Conservation (phyloP, 2,888 invertebrate species). For the Macaria notata region DNA sequence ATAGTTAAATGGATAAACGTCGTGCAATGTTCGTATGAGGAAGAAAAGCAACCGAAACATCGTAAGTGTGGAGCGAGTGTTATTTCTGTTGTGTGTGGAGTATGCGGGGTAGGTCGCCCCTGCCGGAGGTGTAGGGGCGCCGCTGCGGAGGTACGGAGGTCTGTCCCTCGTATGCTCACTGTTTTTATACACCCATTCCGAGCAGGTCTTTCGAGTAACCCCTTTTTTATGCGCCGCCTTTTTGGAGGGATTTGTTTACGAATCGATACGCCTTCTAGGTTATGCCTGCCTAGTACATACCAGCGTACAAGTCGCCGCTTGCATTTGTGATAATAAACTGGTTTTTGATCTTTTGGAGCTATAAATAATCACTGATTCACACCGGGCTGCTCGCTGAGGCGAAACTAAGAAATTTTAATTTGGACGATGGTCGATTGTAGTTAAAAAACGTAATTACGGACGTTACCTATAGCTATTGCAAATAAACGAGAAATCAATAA, state of each 20-base stretch:
- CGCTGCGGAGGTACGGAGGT: constrained; percentile 76
- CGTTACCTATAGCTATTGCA: constrained; percentile 25
- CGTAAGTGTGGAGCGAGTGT: constrained; percentile 74
- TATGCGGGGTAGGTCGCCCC: no score
- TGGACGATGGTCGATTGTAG: constrained; percentile 16
- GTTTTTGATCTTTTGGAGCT: constrained; percentile 33
- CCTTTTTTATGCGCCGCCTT: constrained; percentile 69
- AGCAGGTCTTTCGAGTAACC: constrained; percentile 71
- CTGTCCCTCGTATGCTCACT: constrained; percentile 74
- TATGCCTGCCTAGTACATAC: constrained; percentile 58
- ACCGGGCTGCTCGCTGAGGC: constrained; percentile 18
- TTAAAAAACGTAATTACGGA: constrained; percentile 21
- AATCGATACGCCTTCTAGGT: constrained; percentile 67
- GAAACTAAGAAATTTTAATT: constrained; percentile 25
- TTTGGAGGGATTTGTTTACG: constrained; percentile 74
- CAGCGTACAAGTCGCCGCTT: constrained; percentile 36
- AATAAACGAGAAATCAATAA: constrained; percentile 42
- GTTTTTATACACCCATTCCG: constrained; percentile 60
- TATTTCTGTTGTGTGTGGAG: constrained; percentile 59
- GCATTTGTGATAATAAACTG: constrained; percentile 41
- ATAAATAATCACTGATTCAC: constrained; percentile 37
- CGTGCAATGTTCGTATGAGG: constrained; percentile 83
- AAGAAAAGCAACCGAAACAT: constrained; percentile 80
- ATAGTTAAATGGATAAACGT: constrained; percentile 79
- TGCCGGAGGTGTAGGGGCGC: constrained; percentile 46